phyloP scores from a whole-genome alignment of 2,113 vertebrate genomes.

The Cephalopholis sonnerati region DNA sequence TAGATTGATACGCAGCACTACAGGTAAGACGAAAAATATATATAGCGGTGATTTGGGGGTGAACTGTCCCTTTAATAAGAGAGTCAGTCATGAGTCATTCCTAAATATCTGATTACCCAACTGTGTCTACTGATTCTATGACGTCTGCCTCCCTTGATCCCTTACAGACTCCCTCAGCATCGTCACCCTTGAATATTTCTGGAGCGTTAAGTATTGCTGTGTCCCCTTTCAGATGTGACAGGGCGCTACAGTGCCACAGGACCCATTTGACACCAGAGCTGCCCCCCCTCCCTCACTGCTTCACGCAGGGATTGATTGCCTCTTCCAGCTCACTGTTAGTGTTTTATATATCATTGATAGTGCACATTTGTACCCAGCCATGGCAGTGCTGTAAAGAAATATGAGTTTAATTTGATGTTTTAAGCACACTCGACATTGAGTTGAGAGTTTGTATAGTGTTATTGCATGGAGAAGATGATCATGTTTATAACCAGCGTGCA shows the following conservation, averaged over 20 bases:
- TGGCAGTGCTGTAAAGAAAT: conserved; percentile 49
- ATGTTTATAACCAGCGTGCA: conserved; percentile 21
- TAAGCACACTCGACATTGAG: conserved; percentile 42
- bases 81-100: not conserved
- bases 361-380: conserved; percentile 32
- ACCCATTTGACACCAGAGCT: conserved; percentile 49
- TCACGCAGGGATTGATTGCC: conserved; percentile 54
- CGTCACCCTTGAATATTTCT: conserved; percentile 32
- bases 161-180: not conserved
- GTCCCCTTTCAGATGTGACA: conserved; percentile 49
- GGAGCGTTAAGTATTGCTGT: not conserved
- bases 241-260: conserved; percentile 53
- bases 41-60: too few relatives aligned
- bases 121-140: not conserved
- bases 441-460: conserved; percentile 30
- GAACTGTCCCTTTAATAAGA: too few relatives aligned
- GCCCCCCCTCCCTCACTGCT: not conserved
- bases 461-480: conserved; percentile 24
- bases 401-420: conserved; percentile 55
- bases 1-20: too few relatives aligned
- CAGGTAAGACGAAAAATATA: too few relatives aligned
- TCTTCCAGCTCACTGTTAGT: conserved; percentile 34
- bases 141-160: not conserved
- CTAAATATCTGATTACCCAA: not conserved
- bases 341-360: conserved; percentile 38